Percentiles rank a stretch among this genome's conserved stretches.
These are phyloP conservation scores for Achroia grisella DNA, from an alignment of 1,140 invertebrate genomes.

Conservation along the genomic window DNA sequence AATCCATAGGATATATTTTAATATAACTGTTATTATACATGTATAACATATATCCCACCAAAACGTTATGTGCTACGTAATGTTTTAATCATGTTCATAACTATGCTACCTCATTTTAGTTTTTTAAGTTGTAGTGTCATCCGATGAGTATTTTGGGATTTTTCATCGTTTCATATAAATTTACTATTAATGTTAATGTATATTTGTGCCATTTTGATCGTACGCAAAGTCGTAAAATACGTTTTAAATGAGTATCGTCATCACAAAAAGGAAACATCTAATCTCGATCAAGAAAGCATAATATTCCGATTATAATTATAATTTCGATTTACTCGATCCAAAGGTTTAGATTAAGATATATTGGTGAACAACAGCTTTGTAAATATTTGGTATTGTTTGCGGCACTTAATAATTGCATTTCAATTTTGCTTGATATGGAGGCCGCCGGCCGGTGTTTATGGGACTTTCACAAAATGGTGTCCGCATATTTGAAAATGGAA, in stretches of 20 bases:
- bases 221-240: background rate
- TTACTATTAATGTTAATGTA: background rate
- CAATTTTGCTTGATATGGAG: conserved; percentile 7
- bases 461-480: no score
- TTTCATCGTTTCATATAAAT: background rate
- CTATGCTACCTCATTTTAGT: conserved; percentile 67
- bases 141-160: background rate
- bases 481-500: background rate
- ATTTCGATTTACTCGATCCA: conserved; percentile 16
- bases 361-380: conserved; percentile 26
- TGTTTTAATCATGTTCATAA: conserved; percentile 59
- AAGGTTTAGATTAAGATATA: conserved; percentile 19
- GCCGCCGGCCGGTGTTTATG: background rate
- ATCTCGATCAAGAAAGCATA: no score
- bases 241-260: no score
- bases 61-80: conserved; percentile 50
- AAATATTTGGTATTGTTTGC: conserved; percentile 23
- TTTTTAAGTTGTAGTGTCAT: conserved; percentile 26
- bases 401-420: conserved; percentile 26
- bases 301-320: no score
- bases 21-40: conserved; percentile 53
- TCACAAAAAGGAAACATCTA: no score
- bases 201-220: conserved; percentile 1
- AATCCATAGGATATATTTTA: conserved; percentile 60
- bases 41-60: conserved; percentile 66